Conservation (phyloP, 2,888 invertebrate species). For the Stenchaetothrips biformis region DNA sequence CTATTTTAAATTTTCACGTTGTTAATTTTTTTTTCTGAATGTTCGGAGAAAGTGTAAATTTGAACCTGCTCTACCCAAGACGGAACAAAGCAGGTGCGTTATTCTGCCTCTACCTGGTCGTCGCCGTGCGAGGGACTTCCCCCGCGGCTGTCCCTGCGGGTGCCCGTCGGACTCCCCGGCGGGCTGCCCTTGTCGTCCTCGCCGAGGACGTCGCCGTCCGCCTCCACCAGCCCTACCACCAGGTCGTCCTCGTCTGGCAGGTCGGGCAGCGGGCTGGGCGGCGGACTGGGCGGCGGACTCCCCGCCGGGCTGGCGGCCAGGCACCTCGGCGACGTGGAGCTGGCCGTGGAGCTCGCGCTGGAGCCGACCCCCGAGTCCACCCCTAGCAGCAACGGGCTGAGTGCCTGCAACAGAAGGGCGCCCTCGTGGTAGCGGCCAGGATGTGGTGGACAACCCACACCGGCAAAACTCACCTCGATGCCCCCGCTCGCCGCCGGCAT, state of each 20-base stretch:
- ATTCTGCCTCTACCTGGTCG: background rate
- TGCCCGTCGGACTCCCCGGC: background rate
- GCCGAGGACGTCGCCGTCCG: background rate
- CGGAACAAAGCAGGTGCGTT: too few relatives aligned
- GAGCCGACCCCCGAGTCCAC: slow-evolving; percentile 19
- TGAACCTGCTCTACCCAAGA: too few relatives aligned
- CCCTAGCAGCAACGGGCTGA: background rate
- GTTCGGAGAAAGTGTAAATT: too few relatives aligned
- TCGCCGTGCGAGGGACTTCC: background rate
- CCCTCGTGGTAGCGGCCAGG: too few relatives aligned
- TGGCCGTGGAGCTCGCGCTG: slow-evolving; percentile 14
- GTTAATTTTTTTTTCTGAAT: too few relatives aligned
- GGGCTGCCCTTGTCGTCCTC: background rate
- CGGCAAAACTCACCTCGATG: background rate
- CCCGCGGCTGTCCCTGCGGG: background rate
- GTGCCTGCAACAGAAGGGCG: background rate
- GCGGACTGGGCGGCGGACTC: background rate
- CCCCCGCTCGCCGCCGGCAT: slow-evolving; percentile 17
- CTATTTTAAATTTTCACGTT: too few relatives aligned
- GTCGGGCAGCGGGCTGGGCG: background rate
- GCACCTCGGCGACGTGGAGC: slow-evolving; percentile 17
- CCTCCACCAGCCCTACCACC: background rate
- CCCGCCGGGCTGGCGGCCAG: background rate
- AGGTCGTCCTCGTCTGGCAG: background rate
- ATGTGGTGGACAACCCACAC: too few relatives aligned